phyloP scores from a whole-genome alignment of 1,140 invertebrate genomes.

The Eulimnadia texana region DNA sequence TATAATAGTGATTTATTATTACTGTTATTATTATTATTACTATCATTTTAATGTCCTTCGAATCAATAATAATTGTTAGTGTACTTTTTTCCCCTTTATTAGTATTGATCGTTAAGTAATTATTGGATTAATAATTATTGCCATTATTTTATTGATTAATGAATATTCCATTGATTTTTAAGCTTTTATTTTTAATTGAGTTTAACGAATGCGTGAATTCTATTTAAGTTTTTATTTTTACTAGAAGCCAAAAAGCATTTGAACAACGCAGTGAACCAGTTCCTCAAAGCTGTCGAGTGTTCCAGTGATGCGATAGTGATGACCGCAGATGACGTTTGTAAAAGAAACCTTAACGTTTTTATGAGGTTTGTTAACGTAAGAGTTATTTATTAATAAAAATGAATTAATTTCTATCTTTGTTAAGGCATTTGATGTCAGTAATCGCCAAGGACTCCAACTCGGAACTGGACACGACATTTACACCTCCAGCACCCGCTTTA shows the following conservation, averaged over 20 bases:
- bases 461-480: constrained; percentile 1
- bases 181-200: no score
- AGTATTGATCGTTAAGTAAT: no score
- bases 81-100: no score
- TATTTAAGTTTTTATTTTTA: not conserved
- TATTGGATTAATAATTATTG: no score
- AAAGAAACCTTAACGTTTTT: not conserved
- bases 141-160: no score
- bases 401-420: not conserved
- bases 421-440: not conserved
- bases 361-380: not conserved
- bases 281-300: not conserved
- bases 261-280: not conserved
- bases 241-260: not conserved
- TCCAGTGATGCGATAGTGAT: not conserved
- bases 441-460: not conserved
- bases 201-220: no score
- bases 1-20: not conserved
- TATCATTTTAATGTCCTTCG: no score
- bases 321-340: not conserved
- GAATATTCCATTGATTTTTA: no score
- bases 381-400: not conserved
- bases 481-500: constrained; percentile 1
- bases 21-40: not conserved
- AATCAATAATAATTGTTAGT: no score